These are phyloP conservation scores for Corticium candelabrum DNA, from an alignment of 37 sponge, comb jelly and placozoan species.

Conservation along the genomic window DNA sequence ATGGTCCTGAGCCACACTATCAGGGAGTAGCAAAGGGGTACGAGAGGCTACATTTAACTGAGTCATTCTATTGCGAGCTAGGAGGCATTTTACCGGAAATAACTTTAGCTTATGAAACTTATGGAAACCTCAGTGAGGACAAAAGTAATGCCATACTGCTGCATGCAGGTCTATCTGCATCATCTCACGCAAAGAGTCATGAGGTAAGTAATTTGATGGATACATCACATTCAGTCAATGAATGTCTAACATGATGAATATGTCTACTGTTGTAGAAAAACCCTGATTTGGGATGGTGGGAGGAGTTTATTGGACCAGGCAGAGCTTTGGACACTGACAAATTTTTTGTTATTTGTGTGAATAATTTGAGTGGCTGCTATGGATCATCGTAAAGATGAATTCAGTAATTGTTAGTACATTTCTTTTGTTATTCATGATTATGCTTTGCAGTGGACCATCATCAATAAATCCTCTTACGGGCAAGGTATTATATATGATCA, in stretches of 20 bases:
- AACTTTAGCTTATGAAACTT: conserved; percentile 65
- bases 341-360: conserved; percentile 57
- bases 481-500: not conserved
- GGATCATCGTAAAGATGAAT: conserved; percentile 35
- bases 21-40: not conserved
- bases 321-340: conserved; percentile 57
- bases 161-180: conserved; percentile 56
- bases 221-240: no score
- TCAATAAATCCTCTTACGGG: conserved; percentile 31
- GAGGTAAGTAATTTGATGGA: conserved; percentile 42
- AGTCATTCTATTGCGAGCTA: conserved; percentile 35
- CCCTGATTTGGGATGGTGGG: conserved; percentile 71
- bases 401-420: not conserved
- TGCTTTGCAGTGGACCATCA: conserved; percentile 32
- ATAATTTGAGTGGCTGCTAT: conserved; percentile 62
- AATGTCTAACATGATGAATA: conserved; percentile 2
- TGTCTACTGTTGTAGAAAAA: conserved; percentile 36
- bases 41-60: not conserved
- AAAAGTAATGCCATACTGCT: conserved; percentile 48
- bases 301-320: conserved; percentile 67
- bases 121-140: conserved; percentile 49
- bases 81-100: conserved; percentile 51
- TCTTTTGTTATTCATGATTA: not conserved
- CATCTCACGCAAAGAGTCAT: conserved; percentile 63
- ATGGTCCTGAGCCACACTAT: not conserved